phyloP scores from a whole-genome alignment of 2,113 vertebrate genomes.

The Sylvilagus bachmani region DNA sequence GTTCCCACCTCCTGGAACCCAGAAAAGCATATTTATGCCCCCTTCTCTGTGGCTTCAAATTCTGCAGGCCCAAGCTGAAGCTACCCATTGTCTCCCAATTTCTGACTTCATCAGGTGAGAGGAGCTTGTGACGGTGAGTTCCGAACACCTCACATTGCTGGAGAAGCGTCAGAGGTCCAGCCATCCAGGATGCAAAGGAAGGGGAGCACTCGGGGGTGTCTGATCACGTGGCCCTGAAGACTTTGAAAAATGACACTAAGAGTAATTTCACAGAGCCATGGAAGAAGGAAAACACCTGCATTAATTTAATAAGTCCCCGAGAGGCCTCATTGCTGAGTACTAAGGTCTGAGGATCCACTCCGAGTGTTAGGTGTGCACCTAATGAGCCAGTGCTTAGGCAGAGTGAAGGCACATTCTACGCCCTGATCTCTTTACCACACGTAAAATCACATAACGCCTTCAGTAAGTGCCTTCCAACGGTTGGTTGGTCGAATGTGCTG shows the following conservation, averaged over 20 bases:
- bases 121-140: not conserved
- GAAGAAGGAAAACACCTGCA: conserved; percentile 60
- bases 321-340: conserved; percentile 61
- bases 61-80: not conserved
- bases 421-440: conserved; percentile 38
- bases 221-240: not conserved
- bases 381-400: conserved; percentile 28
- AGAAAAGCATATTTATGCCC: not conserved
- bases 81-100: not conserved
- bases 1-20: not conserved
- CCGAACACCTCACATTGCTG: not conserved
- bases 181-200: conserved; percentile 21
- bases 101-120: not conserved
- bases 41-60: not conserved
- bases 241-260: conserved; percentile 54
- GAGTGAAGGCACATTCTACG: conserved; percentile 15
- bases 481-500: not conserved
- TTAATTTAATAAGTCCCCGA: conserved; percentile 57
- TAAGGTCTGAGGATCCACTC: not conserved
- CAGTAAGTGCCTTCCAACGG: conserved; percentile 29
- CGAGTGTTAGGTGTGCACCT: not conserved
- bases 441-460: not conserved
- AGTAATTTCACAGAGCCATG: not conserved
- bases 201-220: not conserved
- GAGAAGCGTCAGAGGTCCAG: not conserved